phyloP scores from a whole-genome alignment of 2,888 invertebrate species.

The Synergus japonicus region DNA sequence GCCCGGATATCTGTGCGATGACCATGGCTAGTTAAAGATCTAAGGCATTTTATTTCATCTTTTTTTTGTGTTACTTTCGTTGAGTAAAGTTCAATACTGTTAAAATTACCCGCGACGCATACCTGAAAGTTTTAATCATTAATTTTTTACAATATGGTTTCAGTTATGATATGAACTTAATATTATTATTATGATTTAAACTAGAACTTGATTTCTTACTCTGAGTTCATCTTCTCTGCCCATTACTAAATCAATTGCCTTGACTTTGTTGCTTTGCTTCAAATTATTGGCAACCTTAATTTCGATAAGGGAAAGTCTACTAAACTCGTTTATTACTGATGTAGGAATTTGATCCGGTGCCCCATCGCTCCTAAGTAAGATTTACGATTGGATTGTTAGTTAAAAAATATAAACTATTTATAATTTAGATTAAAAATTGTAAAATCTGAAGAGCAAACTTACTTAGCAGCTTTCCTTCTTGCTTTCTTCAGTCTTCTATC shows the following conservation, averaged over 20 bases:
- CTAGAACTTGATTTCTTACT: constrained; percentile 63
- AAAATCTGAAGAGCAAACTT: constrained; percentile 33
- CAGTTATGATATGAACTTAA: constrained; percentile 1
- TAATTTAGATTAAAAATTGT: neutral
- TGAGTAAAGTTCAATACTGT: constrained; percentile 86
- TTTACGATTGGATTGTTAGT: constrained; percentile 32
- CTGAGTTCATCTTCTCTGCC: constrained; percentile 87
- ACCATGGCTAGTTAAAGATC: constrained; percentile 86
- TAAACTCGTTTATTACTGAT: constrained; percentile 83
- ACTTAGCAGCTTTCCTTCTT: constrained; percentile 79
- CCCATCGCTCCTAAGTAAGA: constrained; percentile 64
- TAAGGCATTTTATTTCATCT: constrained; percentile 80
- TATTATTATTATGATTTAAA: too few relatives aligned
- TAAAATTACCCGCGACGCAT: constrained; percentile 84
- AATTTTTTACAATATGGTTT: constrained; percentile 21
- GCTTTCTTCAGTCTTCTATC: constrained; percentile 89
- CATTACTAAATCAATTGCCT: constrained; percentile 84
- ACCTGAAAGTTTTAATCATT: constrained; percentile 73
- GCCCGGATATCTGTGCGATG: constrained; percentile 94
- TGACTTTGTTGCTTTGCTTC: constrained; percentile 80
- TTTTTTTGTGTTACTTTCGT: constrained; percentile 79
- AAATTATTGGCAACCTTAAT: constrained; percentile 62
- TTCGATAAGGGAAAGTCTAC: constrained; percentile 83
- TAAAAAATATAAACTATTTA: neutral
- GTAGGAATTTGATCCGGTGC: constrained; percentile 74